Evolutionary conservation across 2,888 invertebrate species (phyloP).

Genomic region (Rhodophaea formosa): DNA sequence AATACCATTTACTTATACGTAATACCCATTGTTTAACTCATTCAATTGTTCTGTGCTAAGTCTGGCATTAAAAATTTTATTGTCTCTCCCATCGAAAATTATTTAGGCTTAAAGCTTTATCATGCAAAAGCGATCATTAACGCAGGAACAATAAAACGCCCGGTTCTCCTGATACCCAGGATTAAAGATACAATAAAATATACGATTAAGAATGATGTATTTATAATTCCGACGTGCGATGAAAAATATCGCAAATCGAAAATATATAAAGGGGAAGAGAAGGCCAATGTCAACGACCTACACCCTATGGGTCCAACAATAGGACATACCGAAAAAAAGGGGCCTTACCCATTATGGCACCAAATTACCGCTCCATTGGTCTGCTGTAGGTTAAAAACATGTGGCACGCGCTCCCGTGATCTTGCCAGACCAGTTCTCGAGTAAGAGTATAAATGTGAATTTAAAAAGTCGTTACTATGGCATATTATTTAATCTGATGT

Average conservation of each 20-base stretch:
- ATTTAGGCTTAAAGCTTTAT: slow-evolving; percentile 1
- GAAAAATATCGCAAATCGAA: slow-evolving; percentile 69
- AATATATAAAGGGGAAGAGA: slow-evolving; percentile 57
- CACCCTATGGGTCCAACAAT: slow-evolving; percentile 70
- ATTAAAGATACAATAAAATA: slow-evolving; percentile 52
- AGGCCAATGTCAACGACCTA: slow-evolving; percentile 77
- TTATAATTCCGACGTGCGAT: slow-evolving; percentile 63
- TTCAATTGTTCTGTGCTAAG: background rate
- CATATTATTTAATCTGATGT: slow-evolving; percentile 8
- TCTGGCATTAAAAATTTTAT: background rate
- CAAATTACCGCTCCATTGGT: slow-evolving; percentile 68
- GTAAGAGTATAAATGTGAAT: slow-evolving; percentile 24
- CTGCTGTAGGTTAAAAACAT: slow-evolving; percentile 49
- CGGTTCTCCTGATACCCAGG: slow-evolving; percentile 35
- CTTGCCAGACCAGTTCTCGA: slow-evolving; percentile 39
- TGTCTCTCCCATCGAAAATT: background rate
- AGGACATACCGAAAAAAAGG: slow-evolving; percentile 66
- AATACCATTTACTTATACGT: background rate
- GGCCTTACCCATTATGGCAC: slow-evolving; percentile 65
- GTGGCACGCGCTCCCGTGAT: slow-evolving; percentile 47
- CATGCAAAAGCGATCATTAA: slow-evolving; percentile 8
- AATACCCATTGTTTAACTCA: background rate
- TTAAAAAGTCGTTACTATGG: slow-evolving; percentile 15
- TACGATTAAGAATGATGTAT: slow-evolving; percentile 64
- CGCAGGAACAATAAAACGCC: slow-evolving; percentile 36